These are phyloP conservation scores for Heliothis subflexa DNA, from an alignment of 1,140 invertebrate genomes.

Conservation along the genomic window DNA sequence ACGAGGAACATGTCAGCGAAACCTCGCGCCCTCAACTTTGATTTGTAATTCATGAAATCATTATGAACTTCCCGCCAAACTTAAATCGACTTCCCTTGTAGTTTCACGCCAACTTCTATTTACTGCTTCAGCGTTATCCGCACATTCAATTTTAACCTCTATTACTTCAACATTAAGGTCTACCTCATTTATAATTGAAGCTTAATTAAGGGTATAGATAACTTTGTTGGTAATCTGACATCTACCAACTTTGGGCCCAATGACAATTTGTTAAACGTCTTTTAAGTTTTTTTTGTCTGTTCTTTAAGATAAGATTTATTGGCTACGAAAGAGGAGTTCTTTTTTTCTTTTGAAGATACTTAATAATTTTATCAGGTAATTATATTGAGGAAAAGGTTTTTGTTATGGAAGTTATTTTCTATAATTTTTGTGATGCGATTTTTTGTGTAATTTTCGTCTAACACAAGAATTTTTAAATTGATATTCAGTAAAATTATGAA, in stretches of 20 bases:
- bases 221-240: conserved; percentile 40
- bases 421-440: not conserved
- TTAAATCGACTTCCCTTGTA: conserved; percentile 53
- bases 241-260: conserved; percentile 39
- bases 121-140: not conserved
- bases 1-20: conserved; percentile 35
- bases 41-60: conserved; percentile 53
- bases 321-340: conserved; percentile 16
- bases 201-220: not conserved
- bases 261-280: conserved; percentile 48
- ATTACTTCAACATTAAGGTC: not conserved
- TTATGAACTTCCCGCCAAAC: conserved; percentile 47
- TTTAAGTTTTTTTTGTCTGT: conserved; percentile 45
- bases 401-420: not conserved
- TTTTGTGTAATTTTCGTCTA: not conserved
- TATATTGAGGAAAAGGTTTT: not conserved
- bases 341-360: conserved; percentile 8
- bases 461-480: too few relatives aligned
- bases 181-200: not conserved
- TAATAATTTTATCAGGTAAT: conserved; percentile 2
- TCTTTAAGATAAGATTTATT: conserved; percentile 43
- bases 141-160: conserved; percentile 9
- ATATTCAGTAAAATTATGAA: too few relatives aligned
- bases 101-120: conserved; percentile 33
- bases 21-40: conserved; percentile 44